Conservation (phyloP, 2,797 vertebrate genomes). For the Dallia pectoralis region DNA sequence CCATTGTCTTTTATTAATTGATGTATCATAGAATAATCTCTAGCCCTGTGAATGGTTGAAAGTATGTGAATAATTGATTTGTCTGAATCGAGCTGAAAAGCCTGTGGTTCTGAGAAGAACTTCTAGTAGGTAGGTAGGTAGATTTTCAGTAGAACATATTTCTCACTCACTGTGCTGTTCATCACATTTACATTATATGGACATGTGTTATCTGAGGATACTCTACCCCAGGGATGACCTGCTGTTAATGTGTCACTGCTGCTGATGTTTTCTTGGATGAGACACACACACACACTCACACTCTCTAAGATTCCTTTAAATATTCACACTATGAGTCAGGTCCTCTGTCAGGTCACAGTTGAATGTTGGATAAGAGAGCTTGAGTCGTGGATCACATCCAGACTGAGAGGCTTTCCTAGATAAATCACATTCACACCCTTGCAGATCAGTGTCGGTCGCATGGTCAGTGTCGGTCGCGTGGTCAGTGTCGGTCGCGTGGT, state of each 20-base stretch:
- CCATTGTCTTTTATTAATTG: not conserved
- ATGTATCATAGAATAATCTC: not conserved
- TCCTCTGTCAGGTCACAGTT: too few species aligned
- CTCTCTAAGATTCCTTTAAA: too few species aligned
- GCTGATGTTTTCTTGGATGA: not conserved
- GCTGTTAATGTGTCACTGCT: not conserved
- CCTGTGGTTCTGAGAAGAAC: not conserved
- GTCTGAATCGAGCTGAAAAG: not conserved
- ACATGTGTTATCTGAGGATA: not conserved
- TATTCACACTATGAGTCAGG: too few species aligned
- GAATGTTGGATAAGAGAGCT: too few species aligned
- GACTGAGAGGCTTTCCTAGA: too few species aligned
- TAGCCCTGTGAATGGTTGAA: not conserved
- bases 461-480: not conserved
- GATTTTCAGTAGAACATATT: not conserved
- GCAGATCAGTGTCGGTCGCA: not conserved
- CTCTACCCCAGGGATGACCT: not conserved
- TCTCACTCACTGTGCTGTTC: too few species aligned
- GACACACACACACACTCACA: too few species aligned
- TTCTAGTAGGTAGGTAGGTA: too few species aligned
- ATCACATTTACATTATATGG: too few species aligned
- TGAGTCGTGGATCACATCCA: too few species aligned
- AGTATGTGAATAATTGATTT: constrained; percentile 1
- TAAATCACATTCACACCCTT: not conserved
- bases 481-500: not conserved